Percentiles rank a stretch among this genome's conserved stretches.
Conservation (phyloP, 2,888 invertebrate genomes). For the Chymomyza fuscimana region DNA sequence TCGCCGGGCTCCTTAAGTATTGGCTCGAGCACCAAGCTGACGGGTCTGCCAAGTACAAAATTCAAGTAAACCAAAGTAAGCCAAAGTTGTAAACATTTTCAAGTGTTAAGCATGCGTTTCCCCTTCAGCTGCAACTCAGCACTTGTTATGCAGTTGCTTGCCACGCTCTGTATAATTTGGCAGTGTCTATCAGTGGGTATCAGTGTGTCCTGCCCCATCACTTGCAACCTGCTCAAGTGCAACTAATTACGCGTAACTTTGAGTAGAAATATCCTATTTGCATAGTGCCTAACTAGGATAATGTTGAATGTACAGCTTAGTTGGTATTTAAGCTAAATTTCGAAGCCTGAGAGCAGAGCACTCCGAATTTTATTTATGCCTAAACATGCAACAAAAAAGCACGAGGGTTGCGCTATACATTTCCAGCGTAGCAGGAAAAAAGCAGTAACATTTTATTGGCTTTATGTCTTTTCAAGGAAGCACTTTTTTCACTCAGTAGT, state of each 20-base stretch:
- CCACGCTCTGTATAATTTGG: slow-evolving; percentile 56
- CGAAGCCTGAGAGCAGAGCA: background rate
- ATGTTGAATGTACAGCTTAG: background rate
- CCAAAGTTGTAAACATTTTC: slow-evolving; percentile 53
- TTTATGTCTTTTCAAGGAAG: too few relatives aligned
- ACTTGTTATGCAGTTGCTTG: slow-evolving; percentile 39
- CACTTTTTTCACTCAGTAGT: too few relatives aligned
- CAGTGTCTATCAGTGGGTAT: slow-evolving; percentile 17
- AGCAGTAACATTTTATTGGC: too few relatives aligned
- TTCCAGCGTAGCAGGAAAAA: too few relatives aligned
- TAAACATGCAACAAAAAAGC: background rate
- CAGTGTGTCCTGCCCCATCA: slow-evolving; percentile 26
- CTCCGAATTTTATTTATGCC: background rate
- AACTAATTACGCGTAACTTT: slow-evolving; percentile 66
- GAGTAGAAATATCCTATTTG: slow-evolving; percentile 15
- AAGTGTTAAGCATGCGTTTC: background rate
- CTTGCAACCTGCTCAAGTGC: slow-evolving; percentile 49
- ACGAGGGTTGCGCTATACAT: too few relatives aligned
- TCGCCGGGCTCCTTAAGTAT: slow-evolving; percentile 86
- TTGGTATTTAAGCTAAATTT: background rate
- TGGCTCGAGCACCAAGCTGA: slow-evolving; percentile 85
- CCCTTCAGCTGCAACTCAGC: too few relatives aligned
- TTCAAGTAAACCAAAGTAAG: slow-evolving; percentile 11
- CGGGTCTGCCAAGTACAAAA: slow-evolving; percentile 79
- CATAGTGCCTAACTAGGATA: background rate